Evolutionary conservation across 2,888 invertebrate species (phyloP), one percentile per base, ranked within the genome.

Genomic region (Phrixothrix hirtus): DNA sequence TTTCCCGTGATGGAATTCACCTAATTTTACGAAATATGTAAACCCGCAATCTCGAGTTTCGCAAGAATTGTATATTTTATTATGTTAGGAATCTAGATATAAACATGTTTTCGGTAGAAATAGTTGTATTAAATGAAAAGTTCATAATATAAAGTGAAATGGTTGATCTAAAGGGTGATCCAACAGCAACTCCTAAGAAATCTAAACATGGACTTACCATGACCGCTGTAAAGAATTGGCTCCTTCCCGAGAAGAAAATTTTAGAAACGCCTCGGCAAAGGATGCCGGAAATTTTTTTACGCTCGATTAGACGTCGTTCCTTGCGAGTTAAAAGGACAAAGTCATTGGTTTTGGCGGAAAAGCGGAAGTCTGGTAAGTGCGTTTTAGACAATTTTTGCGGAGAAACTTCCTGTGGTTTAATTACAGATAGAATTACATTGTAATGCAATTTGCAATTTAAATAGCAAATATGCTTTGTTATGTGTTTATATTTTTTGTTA

Each of bases 361-460:
- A 88, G 74, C 76, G 88, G 70, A 89, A 89, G 78, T 88, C 88
- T 75, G 88, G 88, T 89, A 82, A 85, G 85, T 78, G 14, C 5
- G 7, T 21, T 21, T 21, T 21, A 21, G n/a, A 21, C 7, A 21
- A 3, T 21, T 21, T 21, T 21, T 21, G 4, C 21, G 7, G 7
- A 3, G 3, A 21, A 21, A 21, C 21, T 21, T 21, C 21, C 21
- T 21, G 21, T 7, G 21, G 3, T 5, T 21, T 21, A 5, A 21
- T n/a, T n/a, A n/a, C n/a, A n/a, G n/a, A n/a, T n/a, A n/a, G n/a
- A n/a, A n/a, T n/a, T n/a, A n/a, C n/a, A n/a, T n/a, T n/a, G n/a
- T n/a, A n/a, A n/a, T n/a, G n/a, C n/a, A n/a, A n/a, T n/a, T n/a
- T n/a, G n/a, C n/a, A n/a, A n/a, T 21, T 21, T 21, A 21, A 21